Conservation (phyloP, 2,888 invertebrate species). For the Harpalus rubripes region DNA sequence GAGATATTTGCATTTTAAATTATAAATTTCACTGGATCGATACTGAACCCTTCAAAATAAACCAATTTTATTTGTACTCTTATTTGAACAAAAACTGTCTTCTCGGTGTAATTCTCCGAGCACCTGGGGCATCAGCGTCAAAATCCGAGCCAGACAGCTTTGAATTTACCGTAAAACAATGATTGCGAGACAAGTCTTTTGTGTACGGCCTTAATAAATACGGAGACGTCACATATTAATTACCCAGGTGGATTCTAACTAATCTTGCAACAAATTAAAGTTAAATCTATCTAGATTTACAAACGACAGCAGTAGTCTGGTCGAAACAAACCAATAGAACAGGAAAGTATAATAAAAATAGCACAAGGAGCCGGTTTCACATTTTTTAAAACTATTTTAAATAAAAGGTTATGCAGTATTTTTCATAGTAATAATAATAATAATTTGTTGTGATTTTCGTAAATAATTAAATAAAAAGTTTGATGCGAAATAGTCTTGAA, state of each 20-base stretch:
- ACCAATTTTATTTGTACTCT: conserved; percentile 30
- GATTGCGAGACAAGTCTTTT: conserved; percentile 55
- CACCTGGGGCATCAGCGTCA: conserved; percentile 26
- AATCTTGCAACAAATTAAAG: conserved; percentile 62
- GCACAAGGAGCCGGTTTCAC: neutral
- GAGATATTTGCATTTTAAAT: neutral
- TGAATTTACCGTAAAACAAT: conserved; percentile 52
- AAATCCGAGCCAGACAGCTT: conserved; percentile 25
- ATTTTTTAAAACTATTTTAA: no score
- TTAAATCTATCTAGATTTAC: conserved; percentile 62
- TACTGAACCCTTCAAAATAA: conserved; percentile 40
- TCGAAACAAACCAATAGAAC: neutral
- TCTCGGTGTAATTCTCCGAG: conserved; percentile 33
- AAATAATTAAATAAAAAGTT: no score
- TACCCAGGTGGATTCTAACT: conserved; percentile 57
- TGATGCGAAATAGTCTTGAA: no score
- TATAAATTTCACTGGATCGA: conserved; percentile 23
- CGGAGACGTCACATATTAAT: conserved; percentile 63
- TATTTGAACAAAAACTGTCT: conserved; percentile 52
- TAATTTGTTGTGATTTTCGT: no score
- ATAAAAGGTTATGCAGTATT: no score
- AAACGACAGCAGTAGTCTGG: neutral
- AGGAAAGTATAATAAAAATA: neutral
- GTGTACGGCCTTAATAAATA: conserved; percentile 57
- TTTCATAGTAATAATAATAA: no score